Percentiles rank a stretch among this genome's conserved stretches.
phyloP scores from a whole-genome alignment of 35 echinoderm and acorn worm species.

The Hemicentrotus pulcherrimus region DNA sequence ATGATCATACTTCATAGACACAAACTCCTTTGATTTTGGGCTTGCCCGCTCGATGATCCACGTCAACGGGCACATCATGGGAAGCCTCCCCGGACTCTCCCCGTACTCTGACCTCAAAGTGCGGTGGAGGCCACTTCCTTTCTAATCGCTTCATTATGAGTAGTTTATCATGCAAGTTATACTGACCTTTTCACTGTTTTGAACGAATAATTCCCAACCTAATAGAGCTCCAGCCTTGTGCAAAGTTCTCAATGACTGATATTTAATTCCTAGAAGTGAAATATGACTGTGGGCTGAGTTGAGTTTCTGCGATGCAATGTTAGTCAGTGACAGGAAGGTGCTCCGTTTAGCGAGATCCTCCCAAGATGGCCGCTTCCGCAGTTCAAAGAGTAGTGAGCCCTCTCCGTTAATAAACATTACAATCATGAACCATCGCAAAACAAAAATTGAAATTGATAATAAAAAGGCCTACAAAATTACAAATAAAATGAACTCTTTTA shows the following conservation, averaged over 20 bases:
- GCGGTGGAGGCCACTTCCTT: neutral
- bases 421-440: neutral
- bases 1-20: too few species aligned
- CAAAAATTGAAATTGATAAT: too few species aligned
- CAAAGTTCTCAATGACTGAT: neutral
- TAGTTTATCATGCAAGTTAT: neutral
- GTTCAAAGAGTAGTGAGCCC: neutral
- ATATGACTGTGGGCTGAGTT: neutral
- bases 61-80: neutral
- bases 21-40: too few species aligned
- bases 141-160: neutral
- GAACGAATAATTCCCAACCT: neutral
- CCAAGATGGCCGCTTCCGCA: conserved; percentile 13
- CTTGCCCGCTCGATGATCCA: neutral
- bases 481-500: too few species aligned
- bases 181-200: neutral
- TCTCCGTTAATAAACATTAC: neutral
- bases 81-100: neutral
- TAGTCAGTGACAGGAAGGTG: neutral
- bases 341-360: neutral
- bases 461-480: too few species aligned
- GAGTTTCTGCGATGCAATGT: neutral
- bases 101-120: neutral
- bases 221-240: neutral
- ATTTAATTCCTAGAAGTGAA: neutral